Evolutionary conservation across 2,888 invertebrate genomes (phyloP).

Genomic region (Dilophus febrilis): DNA sequence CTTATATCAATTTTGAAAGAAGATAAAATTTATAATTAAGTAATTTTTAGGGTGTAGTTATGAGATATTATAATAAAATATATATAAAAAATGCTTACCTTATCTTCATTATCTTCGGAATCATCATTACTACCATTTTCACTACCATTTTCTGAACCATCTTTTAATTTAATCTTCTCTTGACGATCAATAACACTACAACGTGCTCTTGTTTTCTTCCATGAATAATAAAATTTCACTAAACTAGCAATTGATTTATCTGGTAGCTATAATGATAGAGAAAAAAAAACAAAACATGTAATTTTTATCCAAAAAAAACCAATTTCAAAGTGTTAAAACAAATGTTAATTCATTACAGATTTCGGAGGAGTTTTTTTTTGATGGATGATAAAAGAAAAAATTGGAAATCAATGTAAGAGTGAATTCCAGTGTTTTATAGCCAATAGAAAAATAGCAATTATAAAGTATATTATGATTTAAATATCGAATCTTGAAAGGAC

Average conservation of each 20-base stretch:
- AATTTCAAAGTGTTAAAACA: too few species aligned
- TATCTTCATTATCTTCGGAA: conserved; percentile 68
- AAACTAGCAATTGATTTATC: conserved; percentile 92
- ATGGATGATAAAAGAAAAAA: too few species aligned
- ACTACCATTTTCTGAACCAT: conserved; percentile 61
- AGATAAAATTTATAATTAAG: background rate
- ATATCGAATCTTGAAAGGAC: too few species aligned
- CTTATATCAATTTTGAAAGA: background rate
- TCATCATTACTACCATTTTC: conserved; percentile 73
- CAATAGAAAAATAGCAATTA: too few species aligned
- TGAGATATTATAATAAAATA: background rate
- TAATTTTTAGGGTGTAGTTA: background rate
- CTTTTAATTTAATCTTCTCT: conserved; percentile 34
- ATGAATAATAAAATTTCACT: conserved; percentile 95
- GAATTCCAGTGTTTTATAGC: too few species aligned
- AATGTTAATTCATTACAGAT: too few species aligned
- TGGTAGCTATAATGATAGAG: conserved; percentile 50
- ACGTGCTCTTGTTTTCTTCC: conserved; percentile 89
- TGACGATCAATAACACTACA: conserved; percentile 89
- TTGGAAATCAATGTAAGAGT: too few species aligned
- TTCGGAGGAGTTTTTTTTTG: too few species aligned
- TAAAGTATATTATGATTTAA: too few species aligned
- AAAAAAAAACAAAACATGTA: background rate
- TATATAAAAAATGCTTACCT: conserved; percentile 44
- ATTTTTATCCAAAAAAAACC: too few species aligned